These are phyloP conservation scores for Ophion obscuratus DNA, from an alignment of 2,888 invertebrate species.

Conservation along the genomic window DNA sequence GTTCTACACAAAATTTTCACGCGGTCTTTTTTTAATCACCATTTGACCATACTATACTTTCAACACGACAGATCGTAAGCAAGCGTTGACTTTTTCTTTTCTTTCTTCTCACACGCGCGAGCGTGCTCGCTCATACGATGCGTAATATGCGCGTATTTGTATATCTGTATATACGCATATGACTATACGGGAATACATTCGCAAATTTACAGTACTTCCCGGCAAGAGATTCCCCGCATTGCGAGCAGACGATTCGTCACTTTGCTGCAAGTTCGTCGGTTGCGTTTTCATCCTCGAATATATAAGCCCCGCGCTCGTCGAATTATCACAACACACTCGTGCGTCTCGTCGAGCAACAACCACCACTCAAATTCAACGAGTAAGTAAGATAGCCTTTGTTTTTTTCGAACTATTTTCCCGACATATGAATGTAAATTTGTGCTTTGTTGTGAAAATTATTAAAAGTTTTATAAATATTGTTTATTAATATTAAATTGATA, in stretches of 20 bases:
- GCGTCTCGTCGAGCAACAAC: constrained; percentile 4
- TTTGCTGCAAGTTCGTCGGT: neutral
- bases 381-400: neutral
- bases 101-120: neutral
- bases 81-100: neutral
- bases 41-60: neutral
- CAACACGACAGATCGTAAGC: constrained; percentile 15
- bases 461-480: too few relatives aligned
- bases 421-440: neutral
- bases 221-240: constrained; percentile 21
- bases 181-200: neutral
- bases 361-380: constrained; percentile 1
- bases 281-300: neutral
- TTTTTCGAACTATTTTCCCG: neutral
- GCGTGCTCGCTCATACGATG: neutral
- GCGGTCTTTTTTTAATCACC: too few relatives aligned
- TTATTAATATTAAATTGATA: too few relatives aligned
- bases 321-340: neutral
- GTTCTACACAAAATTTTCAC: too few relatives aligned
- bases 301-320: neutral
- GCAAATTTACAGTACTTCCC: constrained; percentile 18
- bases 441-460: neutral
- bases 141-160: neutral
- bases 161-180: neutral
- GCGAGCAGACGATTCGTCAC: neutral